These are phyloP conservation scores for Globicephala melas DNA, from an alignment of 2,113 vertebrate genomes.

Conservation along the genomic window DNA sequence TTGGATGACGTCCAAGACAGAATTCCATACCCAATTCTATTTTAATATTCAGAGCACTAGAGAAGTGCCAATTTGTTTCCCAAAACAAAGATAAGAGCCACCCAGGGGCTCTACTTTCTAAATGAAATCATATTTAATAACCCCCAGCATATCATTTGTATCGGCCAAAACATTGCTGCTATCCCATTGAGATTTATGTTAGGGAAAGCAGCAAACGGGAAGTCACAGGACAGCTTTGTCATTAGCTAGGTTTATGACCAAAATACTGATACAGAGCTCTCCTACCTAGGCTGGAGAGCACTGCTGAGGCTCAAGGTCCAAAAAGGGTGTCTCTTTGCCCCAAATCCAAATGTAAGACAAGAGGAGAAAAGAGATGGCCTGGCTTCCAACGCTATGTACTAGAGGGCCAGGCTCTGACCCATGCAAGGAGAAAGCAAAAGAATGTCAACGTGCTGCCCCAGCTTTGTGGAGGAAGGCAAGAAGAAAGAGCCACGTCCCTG, in stretches of 20 bases:
- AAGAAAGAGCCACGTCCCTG: not conserved
- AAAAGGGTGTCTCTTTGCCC: not conserved
- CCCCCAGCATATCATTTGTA: slow-evolving; percentile 36
- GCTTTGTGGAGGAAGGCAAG: not conserved
- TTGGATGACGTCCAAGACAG: slow-evolving; percentile 63
- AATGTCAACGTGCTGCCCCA: not conserved
- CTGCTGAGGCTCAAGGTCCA: not conserved
- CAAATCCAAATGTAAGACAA: slow-evolving; percentile 27
- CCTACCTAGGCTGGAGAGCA: not conserved
- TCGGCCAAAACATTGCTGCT: slow-evolving; percentile 49
- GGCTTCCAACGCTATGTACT: not conserved
- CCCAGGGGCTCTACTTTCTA: slow-evolving; percentile 64
- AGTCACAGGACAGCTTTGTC: not conserved
- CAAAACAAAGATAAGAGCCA: slow-evolving; percentile 70
- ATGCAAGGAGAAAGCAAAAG: not conserved
- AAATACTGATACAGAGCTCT: not conserved
- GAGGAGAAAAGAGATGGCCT: not conserved
- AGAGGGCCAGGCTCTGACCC: not conserved
- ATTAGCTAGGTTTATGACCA: slow-evolving; percentile 1
- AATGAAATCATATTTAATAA: slow-evolving; percentile 69
- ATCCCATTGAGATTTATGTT: slow-evolving; percentile 52
- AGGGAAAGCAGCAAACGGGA: slow-evolving; percentile 28
- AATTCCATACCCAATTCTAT: slow-evolving; percentile 64
- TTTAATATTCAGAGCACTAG: slow-evolving; percentile 63
- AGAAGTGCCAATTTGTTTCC: slow-evolving; percentile 66